Conservation (phyloP, 2,797 vertebrate genomes). For the Loriculus beryllinus region DNA sequence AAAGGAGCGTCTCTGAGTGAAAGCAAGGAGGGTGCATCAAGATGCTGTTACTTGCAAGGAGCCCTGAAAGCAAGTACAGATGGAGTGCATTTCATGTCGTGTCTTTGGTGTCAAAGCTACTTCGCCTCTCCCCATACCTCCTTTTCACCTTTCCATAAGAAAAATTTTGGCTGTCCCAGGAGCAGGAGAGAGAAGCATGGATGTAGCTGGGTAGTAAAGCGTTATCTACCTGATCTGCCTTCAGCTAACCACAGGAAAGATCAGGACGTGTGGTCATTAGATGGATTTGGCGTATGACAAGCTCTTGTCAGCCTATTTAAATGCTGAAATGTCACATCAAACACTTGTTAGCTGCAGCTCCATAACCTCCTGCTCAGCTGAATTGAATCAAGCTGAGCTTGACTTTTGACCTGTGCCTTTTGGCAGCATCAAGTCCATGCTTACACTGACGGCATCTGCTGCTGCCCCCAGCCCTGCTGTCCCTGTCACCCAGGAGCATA, state of each 20-base stretch:
- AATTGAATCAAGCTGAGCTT: neutral
- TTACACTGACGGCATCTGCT: fast-evolving
- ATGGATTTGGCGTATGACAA: neutral
- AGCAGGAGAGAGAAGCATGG: neutral
- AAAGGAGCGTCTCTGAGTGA: neutral
- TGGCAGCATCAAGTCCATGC: fast-evolving
- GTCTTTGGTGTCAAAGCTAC: neutral
- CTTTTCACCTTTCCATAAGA: neutral
- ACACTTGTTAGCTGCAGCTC: neutral
- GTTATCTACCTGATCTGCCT: neutral
- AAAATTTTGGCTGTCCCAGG: neutral
- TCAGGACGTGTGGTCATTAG: neutral
- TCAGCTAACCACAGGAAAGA: neutral
- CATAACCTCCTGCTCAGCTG: neutral
- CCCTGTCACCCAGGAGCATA: neutral
- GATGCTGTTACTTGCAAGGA: neutral
- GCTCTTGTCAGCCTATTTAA: neutral
- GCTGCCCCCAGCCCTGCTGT: neutral
- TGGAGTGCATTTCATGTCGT: fast-evolving
- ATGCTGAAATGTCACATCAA: neutral
- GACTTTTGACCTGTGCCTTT: neutral
- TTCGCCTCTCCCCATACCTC: neutral
- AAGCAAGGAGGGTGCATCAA: neutral
- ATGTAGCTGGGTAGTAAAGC: neutral
- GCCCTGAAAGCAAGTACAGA: neutral